These are phyloP conservation scores for Monodelphis domestica DNA, from an alignment of 2,797 vertebrate genomes.

Conservation along the genomic window DNA sequence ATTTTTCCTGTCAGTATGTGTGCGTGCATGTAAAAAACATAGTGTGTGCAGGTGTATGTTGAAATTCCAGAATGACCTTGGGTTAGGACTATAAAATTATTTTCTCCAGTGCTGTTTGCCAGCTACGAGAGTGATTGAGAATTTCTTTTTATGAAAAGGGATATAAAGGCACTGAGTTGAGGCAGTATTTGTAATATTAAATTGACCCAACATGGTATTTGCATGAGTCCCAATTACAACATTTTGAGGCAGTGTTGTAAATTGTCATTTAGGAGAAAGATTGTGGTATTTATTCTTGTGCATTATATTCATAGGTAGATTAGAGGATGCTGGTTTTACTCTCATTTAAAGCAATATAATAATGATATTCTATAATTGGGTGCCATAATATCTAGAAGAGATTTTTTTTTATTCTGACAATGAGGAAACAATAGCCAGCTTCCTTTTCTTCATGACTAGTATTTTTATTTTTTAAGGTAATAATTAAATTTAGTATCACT, in stretches of 20 bases:
- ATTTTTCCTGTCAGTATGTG: background rate
- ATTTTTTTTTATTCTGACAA: constrained; percentile 72
- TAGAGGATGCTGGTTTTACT: constrained; percentile 82
- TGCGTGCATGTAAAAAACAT: background rate
- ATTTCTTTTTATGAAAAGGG: constrained; percentile 84
- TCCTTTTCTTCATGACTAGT: constrained; percentile 66
- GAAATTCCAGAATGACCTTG: constrained; percentile 68
- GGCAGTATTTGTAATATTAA: constrained; percentile 85
- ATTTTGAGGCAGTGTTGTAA: constrained; percentile 84
- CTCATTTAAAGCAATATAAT: constrained; percentile 80
- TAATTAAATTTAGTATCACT: constrained; percentile 74
- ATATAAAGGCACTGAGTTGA: constrained; percentile 83
- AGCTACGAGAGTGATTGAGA: constrained; percentile 79
- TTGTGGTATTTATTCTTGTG: constrained; percentile 86
- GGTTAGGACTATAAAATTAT: constrained; percentile 74
- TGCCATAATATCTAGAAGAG: constrained; percentile 84
- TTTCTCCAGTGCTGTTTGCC: constrained; percentile 83
- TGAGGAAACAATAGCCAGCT: constrained; percentile 55
- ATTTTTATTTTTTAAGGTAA: constrained; percentile 71
- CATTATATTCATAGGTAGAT: constrained; percentile 83
- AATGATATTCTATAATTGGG: constrained; percentile 75
- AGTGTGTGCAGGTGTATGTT: background rate
- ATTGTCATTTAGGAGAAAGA: constrained; percentile 81
- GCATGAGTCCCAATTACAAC: constrained; percentile 83
- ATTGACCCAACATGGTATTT: constrained; percentile 82